Evolutionary conservation across 2,113 vertebrate genomes (phyloP), one percentile per base, ranked within the genome.

Genomic region (Megaptera novaeangliae): DNA sequence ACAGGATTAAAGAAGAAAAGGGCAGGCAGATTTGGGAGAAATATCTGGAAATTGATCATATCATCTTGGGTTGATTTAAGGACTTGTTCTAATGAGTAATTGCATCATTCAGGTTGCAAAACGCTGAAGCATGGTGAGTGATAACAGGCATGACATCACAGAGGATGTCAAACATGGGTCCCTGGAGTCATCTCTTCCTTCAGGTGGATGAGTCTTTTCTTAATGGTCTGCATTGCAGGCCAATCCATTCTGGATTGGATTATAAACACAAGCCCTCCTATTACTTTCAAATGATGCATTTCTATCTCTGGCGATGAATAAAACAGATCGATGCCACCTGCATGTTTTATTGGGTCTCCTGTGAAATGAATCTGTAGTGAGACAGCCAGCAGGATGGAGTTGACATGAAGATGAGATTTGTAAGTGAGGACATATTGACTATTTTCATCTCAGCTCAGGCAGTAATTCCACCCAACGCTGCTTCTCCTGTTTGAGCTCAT

Each of bases 351-450:
- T 98, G 96, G 98, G 95, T 64, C 98, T 98, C 98, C 92, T 94
- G 97, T 55, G 96, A 98, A 98, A 99, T 99, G 98, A 98, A 99
- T 99, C 98, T 98, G 98, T 97, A 95, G 98, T 1, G 94, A 99
- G 98, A 98, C 99, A 98, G 98, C 83, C 96, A 84, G 97, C 93
- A 98, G 98, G 98, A 99, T 98, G 98, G 98, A 98, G 98, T 63
- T 95, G 96, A 99, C 98, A 99, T 99, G 99, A 98, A 99, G 98
- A 99, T 99, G 99, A 99, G 98, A 98, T 98, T 98, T 98, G 98
- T 99, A 99, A 99, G 98, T 98, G 98, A 98, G 98, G 98, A 98
- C 98, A 98, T 99, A 99, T 99, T 98, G 99, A 99, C 99, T 99
- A 99, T 99, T 98, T 99, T 98, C 98, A 99, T 98, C 98, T 98